Conservation (phyloP, 2,113 vertebrate species). For the Otocyon megalotis region DNA sequence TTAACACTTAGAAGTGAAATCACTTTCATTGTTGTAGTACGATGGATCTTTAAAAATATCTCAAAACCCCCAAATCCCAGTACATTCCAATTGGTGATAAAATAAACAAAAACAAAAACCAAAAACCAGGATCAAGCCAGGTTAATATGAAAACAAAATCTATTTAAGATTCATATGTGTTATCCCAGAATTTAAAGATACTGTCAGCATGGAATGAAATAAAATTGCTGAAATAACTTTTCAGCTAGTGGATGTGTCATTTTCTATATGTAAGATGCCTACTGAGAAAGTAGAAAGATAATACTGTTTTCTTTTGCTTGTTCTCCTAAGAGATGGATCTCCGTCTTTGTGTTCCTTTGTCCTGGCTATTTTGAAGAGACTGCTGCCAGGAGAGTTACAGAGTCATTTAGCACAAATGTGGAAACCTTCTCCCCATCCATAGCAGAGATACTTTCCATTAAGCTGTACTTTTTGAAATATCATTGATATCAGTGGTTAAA, state of each 20-base stretch:
- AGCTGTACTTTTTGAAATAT: background rate
- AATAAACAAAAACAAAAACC: background rate
- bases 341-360: background rate
- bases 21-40: background rate
- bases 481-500: background rate
- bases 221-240: background rate
- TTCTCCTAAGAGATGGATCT: background rate
- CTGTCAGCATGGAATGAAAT: background rate
- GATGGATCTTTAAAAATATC: background rate
- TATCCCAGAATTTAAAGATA: background rate
- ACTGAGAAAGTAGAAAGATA: background rate
- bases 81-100: background rate
- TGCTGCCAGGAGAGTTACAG: background rate
- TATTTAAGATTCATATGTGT: slow-evolving; percentile 2
- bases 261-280: background rate
- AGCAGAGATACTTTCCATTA: background rate
- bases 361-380: background rate
- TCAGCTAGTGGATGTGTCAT: background rate
- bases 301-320: background rate
- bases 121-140: background rate
- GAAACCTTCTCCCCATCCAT: background rate
- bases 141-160: background rate
- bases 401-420: background rate
- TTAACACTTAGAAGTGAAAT: slow-evolving; percentile 42
- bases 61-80: background rate